Conservation (phyloP, 1,140 invertebrate genomes). For the Brachionus rubens region DNA sequence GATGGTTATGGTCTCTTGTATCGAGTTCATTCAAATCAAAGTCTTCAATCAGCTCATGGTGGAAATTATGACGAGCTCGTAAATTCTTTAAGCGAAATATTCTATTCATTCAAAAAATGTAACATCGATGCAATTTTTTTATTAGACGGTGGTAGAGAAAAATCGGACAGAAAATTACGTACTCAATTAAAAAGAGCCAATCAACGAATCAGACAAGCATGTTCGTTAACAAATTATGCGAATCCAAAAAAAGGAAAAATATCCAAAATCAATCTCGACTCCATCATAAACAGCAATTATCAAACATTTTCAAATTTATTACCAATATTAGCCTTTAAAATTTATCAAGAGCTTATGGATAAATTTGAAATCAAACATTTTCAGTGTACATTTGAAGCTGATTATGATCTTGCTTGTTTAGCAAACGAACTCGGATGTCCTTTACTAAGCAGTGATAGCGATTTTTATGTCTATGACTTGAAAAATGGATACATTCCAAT, state of each 20-base stretch:
- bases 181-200: slow-evolving; percentile 68
- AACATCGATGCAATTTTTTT: slow-evolving; percentile 73
- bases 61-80: slow-evolving; percentile 36
- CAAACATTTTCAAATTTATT: slow-evolving; percentile 49
- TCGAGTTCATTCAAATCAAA: neutral
- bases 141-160: slow-evolving; percentile 74
- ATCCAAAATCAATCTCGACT: neutral
- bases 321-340: slow-evolving; percentile 66
- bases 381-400: slow-evolving; percentile 78
- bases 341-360: slow-evolving; percentile 69
- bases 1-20: slow-evolving; percentile 36
- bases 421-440: slow-evolving; percentile 74
- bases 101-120: slow-evolving; percentile 69
- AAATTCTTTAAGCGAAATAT: slow-evolving; percentile 52
- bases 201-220: slow-evolving; percentile 64
- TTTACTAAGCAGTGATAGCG: slow-evolving; percentile 81
- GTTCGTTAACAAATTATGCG: slow-evolving; percentile 49
- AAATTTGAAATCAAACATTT: slow-evolving; percentile 68
- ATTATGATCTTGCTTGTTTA: slow-evolving; percentile 74
- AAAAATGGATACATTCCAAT: slow-evolving; percentile 71
- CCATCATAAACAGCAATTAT: slow-evolving; percentile 13
- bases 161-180: slow-evolving; percentile 70
- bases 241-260: slow-evolving; percentile 48
- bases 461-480: slow-evolving; percentile 82
- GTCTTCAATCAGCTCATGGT: slow-evolving; percentile 18